Percentiles rank a stretch among this genome's conserved stretches.
These are phyloP conservation scores for Takifugu ocellatus DNA, from an alignment of 2,797 vertebrate genomes.

Conservation along the genomic window DNA sequence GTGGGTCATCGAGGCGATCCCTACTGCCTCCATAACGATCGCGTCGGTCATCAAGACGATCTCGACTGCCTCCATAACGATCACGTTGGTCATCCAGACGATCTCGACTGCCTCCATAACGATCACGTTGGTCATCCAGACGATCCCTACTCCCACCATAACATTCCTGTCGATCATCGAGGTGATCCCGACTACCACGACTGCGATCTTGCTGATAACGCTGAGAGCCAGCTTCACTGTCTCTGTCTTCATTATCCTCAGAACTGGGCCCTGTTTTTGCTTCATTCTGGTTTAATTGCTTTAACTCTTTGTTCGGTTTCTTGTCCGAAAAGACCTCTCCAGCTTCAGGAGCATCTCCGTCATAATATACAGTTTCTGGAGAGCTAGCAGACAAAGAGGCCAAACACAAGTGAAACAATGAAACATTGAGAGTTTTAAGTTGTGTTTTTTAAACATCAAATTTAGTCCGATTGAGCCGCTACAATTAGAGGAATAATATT, in stretches of 20 bases:
- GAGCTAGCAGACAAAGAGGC: slow-evolving; percentile 38
- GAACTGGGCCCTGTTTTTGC: slow-evolving; percentile 13
- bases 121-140: slow-evolving; percentile 27
- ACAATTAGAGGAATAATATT: background rate
- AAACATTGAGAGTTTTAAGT: background rate
- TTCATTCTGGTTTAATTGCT: slow-evolving; percentile 20
- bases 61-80: slow-evolving; percentile 24
- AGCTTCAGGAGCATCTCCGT: slow-evolving; percentile 39
- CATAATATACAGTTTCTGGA: slow-evolving; percentile 43
- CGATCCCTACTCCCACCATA: slow-evolving; percentile 31
- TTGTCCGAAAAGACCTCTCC: slow-evolving; percentile 37
- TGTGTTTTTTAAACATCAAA: background rate
- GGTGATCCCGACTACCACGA: too few species aligned
- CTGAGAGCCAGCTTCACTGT: slow-evolving; percentile 36
- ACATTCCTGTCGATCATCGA: slow-evolving; percentile 3
- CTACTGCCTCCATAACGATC: slow-evolving; percentile 19
- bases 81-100: slow-evolving; percentile 29
- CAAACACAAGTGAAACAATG: background rate
- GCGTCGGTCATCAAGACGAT: slow-evolving; percentile 29
- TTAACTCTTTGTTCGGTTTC: slow-evolving; percentile 22
- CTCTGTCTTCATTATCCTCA: slow-evolving; percentile 43
- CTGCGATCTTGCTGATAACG: slow-evolving; percentile 28
- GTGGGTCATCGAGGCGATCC: background rate
- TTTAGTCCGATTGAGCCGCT: too few species aligned
- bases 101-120: slow-evolving; percentile 30